Conservation (phyloP, 2,797 vertebrate species). For the Apogon hyalosoma region DNA sequence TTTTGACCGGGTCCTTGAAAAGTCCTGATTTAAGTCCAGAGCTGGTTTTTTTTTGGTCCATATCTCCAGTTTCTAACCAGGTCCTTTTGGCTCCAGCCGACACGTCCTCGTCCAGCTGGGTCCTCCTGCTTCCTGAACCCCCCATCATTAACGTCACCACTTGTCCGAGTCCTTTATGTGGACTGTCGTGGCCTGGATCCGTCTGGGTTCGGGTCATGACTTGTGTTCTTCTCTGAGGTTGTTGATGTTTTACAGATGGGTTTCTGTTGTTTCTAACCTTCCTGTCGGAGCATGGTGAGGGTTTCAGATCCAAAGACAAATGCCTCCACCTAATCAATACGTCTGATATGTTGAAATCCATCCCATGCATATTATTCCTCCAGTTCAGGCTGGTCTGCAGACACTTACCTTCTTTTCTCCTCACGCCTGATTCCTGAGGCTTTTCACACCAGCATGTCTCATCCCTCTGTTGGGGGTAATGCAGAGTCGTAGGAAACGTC, state of each 20-base stretch:
- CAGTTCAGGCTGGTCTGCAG: constrained; percentile 4
- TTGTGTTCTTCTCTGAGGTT: constrained; percentile 16
- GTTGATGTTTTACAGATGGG: constrained; percentile 2
- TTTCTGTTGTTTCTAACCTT: constrained; percentile 9
- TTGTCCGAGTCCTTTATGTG: constrained; percentile 3
- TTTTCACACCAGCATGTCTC: constrained; percentile 67
- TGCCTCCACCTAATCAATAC: constrained; percentile 4
- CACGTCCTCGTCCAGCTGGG: no score
- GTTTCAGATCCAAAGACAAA: constrained; percentile 4
- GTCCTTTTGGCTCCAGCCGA: no score
- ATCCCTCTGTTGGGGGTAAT: constrained; percentile 47
- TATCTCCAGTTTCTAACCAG: no score
- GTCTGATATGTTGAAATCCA: constrained; percentile 11
- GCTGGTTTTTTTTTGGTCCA: no score
- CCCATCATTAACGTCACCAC: constrained; percentile 7
- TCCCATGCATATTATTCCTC: constrained; percentile 5
- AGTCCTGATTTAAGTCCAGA: no score
- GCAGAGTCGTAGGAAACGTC: constrained; percentile 51
- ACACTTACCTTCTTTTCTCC: constrained; percentile 26
- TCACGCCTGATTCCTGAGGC: constrained; percentile 34
- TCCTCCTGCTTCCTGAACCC: constrained; percentile 24
- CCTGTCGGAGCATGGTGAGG: background rate
- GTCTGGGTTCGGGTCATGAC: constrained; percentile 4
- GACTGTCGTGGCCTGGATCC: background rate
- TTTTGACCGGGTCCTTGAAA: no score